Conservation (phyloP, 2,113 vertebrate species). For the Planiliza haematocheilus region DNA sequence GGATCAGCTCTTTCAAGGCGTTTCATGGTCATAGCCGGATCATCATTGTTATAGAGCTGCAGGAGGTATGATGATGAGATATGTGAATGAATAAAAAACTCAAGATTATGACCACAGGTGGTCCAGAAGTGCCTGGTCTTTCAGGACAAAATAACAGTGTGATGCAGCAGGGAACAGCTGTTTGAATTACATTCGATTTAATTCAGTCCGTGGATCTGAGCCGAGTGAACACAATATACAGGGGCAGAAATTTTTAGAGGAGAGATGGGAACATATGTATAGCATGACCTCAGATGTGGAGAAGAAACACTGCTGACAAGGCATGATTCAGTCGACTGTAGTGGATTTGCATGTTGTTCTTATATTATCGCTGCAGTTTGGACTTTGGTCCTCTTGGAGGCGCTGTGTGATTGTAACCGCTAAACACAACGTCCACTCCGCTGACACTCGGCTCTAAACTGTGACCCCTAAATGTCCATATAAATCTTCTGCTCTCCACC, state of each 20-base stretch:
- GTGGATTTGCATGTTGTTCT: not conserved
- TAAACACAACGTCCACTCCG: slow-evolving; percentile 34
- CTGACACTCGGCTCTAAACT: slow-evolving; percentile 51
- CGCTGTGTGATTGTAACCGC: slow-evolving; percentile 30
- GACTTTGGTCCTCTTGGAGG: slow-evolving; percentile 39
- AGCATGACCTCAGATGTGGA: not conserved
- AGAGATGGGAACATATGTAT: not conserved
- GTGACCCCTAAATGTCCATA: slow-evolving; percentile 67
- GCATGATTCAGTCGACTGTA: not conserved
- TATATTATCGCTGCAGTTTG: slow-evolving; percentile 23
- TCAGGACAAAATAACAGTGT: slow-evolving; percentile 20
- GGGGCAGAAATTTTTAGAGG: not conserved
- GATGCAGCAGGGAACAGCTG: slow-evolving; percentile 24
- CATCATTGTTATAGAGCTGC: slow-evolving; percentile 10
- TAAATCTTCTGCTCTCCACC: slow-evolving; percentile 63
- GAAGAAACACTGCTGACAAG: not conserved
- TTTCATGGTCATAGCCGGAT: slow-evolving; percentile 11
- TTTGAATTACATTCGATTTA: not conserved
- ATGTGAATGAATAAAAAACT: slow-evolving; percentile 48
- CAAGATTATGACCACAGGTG: slow-evolving; percentile 53
- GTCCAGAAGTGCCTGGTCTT: slow-evolving; percentile 32
- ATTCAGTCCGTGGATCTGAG: slow-evolving; percentile 2
- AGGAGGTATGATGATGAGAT: slow-evolving; percentile 46
- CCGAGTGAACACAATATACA: too few species aligned
- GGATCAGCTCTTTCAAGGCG: slow-evolving; percentile 14